Evolutionary conservation across 2,113 vertebrate species (phyloP).

Genomic region (Barbus barbus): DNA sequence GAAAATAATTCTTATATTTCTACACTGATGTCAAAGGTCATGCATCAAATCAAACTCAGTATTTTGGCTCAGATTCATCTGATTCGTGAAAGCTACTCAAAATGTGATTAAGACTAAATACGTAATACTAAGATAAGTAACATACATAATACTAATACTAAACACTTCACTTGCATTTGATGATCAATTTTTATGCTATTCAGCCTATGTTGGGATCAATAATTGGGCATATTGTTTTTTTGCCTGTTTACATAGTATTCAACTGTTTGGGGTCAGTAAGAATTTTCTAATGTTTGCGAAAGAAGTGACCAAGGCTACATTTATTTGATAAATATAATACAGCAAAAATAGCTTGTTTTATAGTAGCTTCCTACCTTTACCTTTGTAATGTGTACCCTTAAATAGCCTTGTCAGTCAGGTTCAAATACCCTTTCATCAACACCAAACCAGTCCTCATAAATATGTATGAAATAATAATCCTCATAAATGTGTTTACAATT

Average conservation of each 20-base stretch:
- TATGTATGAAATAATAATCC: neutral
- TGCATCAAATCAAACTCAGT: no score
- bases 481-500: neutral
- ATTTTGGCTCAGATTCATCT: no score
- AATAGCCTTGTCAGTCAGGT: neutral
- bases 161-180: no score
- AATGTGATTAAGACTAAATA: neutral
- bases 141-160: no score
- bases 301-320: no score
- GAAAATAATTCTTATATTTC: neutral
- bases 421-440: conserved; percentile 1
- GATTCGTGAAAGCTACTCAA: neutral
- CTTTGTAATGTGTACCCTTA: neutral
- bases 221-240: no score
- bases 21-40: neutral
- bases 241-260: no score
- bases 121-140: no score
- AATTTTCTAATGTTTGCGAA: no score
- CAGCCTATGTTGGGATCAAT: neutral
- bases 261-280: no score
- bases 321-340: no score
- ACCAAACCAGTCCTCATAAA: neutral
- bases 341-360: neutral
- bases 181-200: no score
- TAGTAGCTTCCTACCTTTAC: neutral